Conservation (phyloP, 2,797 vertebrate genomes). For the Acrocephalus scirpaceus region DNA sequence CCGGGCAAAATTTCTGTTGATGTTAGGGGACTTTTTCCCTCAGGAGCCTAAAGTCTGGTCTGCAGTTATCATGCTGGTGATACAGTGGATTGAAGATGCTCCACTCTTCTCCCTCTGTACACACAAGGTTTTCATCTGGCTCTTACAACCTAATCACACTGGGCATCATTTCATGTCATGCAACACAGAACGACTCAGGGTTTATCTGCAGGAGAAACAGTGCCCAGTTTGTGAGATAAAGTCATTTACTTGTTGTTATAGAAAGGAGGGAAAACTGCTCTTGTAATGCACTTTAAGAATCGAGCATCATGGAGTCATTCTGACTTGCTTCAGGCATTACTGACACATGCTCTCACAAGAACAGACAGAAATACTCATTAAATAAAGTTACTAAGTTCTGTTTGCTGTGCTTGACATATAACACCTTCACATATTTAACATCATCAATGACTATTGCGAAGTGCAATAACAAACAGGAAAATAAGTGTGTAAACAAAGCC, state of each 20-base stretch:
- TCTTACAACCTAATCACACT: not conserved
- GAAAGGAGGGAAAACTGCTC: not conserved
- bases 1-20: not conserved
- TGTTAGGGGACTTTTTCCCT: not conserved
- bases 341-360: rapidly evolving
- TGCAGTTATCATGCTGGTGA: not conserved
- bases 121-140: rapidly evolving
- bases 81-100: not conserved
- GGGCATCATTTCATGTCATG: not conserved
- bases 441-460: not conserved
- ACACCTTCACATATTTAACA: not conserved
- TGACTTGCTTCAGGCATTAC: not conserved
- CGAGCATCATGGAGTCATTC: not conserved
- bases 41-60: not conserved
- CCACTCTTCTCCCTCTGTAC: not conserved
- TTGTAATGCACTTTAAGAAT: not conserved
- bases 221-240: not conserved
- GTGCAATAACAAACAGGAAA: not conserved
- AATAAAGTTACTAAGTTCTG: not conserved
- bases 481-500: not conserved
- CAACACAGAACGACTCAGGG: not conserved
- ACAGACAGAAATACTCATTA: not conserved
- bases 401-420: not conserved
- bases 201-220: not conserved
- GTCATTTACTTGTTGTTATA: not conserved